Base-by-base conservation (phyloP, 1,140 invertebrate species). In the Panagrolaimus sp. region DNA sequence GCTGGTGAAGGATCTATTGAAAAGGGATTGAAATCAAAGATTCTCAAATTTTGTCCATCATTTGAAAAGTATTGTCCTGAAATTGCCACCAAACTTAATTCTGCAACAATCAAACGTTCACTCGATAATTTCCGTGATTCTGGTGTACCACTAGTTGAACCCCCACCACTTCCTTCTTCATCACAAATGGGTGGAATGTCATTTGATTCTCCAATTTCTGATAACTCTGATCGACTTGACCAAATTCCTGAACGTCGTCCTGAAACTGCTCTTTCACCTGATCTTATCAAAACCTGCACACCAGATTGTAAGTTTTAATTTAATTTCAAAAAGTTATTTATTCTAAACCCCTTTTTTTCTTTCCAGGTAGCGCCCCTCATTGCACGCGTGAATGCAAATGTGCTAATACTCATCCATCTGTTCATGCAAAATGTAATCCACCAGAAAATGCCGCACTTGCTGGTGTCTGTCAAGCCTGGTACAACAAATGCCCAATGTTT, bases 31-130 rank as follows among this genome's bases (percentile, higher is more conserved):
- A 61, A 47, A n/a, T 62, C 38, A 43, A 74, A 74, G 69, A 47
- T 74, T n/a, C 27, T 66, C 73, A 74, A 74, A 61, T 74, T 74
- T 71, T 74, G 73, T 51, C 73, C 73, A 46, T 51, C 46, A 14
- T 74, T 70, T 68, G 71, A 74, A 46, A 74, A 74, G 71, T 68
- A 72, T 63, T 74, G 73, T 31, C 67, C 73, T n/a, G 66, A 67
- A 11, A 38, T 63, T 16, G 62, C 63, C 9, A 48, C 42, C 68
- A 69, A 69, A 38, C 42, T 65, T 11, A 13, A 31, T 27, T 27
- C 51, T 20, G 51, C 51, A 14, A 57, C 20, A 27, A 57, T 27
- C n/a, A 57, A 57, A 16, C 51, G 51, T n/a, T 27, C 20, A 25
- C 9, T 27, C 13, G 51, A 25, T 20, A 38, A 7, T 7, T 38